These are phyloP conservation scores for Phalera bucephala DNA, from an alignment of 2,888 invertebrate species.

Conservation along the genomic window DNA sequence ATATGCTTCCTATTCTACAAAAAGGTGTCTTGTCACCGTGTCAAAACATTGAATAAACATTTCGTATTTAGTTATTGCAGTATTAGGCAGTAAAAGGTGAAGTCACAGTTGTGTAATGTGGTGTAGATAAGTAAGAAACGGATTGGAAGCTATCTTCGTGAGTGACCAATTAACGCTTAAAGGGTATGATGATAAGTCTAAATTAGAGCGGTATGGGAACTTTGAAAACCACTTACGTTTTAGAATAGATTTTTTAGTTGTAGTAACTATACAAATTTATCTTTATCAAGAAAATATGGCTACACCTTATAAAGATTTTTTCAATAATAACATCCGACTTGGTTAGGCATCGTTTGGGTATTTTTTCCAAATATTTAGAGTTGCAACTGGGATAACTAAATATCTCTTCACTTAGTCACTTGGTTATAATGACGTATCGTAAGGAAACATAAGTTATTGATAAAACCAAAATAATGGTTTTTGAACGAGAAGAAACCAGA, in stretches of 20 bases:
- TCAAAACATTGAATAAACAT: conserved; percentile 21
- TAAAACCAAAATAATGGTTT: no score
- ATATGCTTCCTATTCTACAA: conserved; percentile 7
- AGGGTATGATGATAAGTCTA: conserved; percentile 6
- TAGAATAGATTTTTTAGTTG: not conserved
- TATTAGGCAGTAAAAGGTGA: conserved; percentile 1
- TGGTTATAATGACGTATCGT: no score
- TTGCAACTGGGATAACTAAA: no score
- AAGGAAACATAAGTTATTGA: no score
- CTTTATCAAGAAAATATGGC: no score
- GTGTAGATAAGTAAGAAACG: not conserved
- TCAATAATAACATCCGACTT: no score
- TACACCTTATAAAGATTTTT: no score
- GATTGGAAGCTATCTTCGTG: conserved; percentile 5
- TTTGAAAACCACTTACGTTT: conserved; percentile 11
- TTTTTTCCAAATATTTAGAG: no score
- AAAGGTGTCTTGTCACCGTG: conserved; percentile 15
- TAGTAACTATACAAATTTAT: no score
- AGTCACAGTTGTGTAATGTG: conserved; percentile 2
- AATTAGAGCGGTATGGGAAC: conserved; percentile 11
- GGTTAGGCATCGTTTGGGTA: no score
- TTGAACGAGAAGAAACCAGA: no score
- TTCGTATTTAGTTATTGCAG: not conserved
- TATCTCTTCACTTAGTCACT: no score
- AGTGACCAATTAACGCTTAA: conserved; percentile 18